Conservation (phyloP, 2,797 vertebrate species). For the Mormyrus hasselquistii region DNA sequence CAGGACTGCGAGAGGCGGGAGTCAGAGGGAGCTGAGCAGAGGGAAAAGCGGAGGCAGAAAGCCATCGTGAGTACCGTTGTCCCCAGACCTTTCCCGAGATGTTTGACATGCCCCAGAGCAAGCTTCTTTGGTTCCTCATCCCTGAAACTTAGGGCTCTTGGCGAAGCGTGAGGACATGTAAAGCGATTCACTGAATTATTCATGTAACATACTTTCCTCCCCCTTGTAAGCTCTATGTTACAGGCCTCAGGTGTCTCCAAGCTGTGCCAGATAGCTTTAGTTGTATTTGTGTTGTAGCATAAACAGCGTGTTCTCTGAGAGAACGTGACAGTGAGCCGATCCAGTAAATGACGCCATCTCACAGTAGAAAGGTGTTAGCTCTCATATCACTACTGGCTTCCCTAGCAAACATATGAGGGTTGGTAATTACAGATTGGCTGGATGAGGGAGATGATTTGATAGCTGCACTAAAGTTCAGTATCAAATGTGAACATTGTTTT, state of each 20-base stretch:
- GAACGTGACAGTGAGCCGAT: background rate
- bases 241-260: background rate
- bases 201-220: background rate
- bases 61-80: constrained; percentile 56
- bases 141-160: background rate
- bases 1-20: constrained; percentile 88
- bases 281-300: background rate
- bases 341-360: background rate
- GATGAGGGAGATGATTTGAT: background rate
- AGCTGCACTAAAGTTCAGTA: background rate
- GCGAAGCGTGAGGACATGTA: background rate
- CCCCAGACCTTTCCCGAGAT: background rate
- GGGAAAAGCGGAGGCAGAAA: constrained; percentile 71
- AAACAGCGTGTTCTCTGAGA: background rate
- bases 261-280: background rate
- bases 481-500: background rate
- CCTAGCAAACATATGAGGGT: background rate
- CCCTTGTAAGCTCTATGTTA: background rate
- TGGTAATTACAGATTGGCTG: background rate
- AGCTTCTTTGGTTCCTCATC: background rate
- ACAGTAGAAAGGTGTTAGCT: background rate
- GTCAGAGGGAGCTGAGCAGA: constrained; percentile 89
- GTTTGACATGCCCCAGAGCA: background rate
- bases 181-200: constrained; percentile 17
- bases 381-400: background rate